Evolutionary conservation across 2,797 vertebrate species (phyloP).

Genomic region (Morelia viridis): DNA sequence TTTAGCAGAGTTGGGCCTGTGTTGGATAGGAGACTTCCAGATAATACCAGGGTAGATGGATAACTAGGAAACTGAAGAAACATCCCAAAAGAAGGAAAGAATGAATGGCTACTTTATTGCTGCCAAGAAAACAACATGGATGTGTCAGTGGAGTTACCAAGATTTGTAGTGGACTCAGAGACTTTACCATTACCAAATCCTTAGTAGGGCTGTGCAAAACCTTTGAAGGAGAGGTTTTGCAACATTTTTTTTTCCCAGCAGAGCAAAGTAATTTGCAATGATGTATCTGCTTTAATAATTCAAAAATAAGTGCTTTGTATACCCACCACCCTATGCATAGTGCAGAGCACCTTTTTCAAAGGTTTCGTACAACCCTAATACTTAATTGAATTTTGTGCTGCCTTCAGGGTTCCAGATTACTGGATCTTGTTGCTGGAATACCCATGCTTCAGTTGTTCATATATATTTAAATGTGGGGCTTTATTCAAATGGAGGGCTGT

Average conservation of each 20-base stretch:
- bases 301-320: neutral
- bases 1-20: neutral
- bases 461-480: no score
- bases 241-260: neutral
- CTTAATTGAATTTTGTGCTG: neutral
- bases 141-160: neutral
- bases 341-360: neutral
- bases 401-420: neutral
- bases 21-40: neutral
- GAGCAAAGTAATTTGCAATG: neutral
- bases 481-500: neutral
- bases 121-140: neutral
- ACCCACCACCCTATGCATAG: neutral
- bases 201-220: neutral
- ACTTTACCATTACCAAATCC: neutral
- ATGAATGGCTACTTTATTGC: neutral
- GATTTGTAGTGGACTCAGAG: neutral
- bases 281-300: neutral
- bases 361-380: neutral
- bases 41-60: neutral
- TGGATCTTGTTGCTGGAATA: neutral
- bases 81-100: neutral
- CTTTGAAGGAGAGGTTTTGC: neutral
- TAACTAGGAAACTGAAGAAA: neutral
- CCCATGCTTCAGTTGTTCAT: neutral